Conservation (phyloP, 1,140 invertebrate genomes). For the Leptestheria dahalacensis region DNA sequence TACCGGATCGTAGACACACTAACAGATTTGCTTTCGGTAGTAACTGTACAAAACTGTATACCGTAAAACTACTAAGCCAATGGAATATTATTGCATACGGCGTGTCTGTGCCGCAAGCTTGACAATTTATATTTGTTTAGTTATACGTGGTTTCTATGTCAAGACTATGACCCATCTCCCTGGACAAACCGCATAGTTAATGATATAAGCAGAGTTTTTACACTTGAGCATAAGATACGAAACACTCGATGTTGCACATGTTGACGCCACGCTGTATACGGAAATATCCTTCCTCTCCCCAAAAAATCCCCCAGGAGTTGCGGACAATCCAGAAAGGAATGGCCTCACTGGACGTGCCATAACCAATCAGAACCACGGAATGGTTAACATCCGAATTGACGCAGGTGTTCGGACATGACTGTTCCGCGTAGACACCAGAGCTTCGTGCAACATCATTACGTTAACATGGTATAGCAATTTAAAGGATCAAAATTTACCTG, state of each 20-base stretch:
- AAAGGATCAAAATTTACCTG: not conserved
- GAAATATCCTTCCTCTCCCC: constrained; percentile 33
- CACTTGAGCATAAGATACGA: too few species aligned
- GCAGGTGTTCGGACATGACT: constrained; percentile 24
- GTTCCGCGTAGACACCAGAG: not conserved
- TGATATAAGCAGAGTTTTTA: too few species aligned
- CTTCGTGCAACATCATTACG: not conserved
- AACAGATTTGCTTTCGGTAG: too few species aligned
- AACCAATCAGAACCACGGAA: constrained; percentile 34
- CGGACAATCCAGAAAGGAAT: constrained; percentile 33
- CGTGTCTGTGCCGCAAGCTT: too few species aligned
- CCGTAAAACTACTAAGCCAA: too few species aligned
- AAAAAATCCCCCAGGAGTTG: constrained; percentile 34
- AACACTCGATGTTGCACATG: constrained; percentile 23
- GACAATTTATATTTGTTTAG: too few species aligned
- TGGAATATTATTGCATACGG: too few species aligned
- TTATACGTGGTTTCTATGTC: too few species aligned
- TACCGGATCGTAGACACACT: too few species aligned
- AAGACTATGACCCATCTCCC: too few species aligned
- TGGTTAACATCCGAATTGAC: constrained; percentile 26
- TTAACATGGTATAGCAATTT: not conserved
- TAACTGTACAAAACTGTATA: too few species aligned
- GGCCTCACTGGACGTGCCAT: constrained; percentile 32
- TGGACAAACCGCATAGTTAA: too few species aligned
- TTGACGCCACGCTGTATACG: constrained; percentile 29